Conservation (phyloP, 2,797 vertebrate species). For the Macrochelys suwanniensis region DNA sequence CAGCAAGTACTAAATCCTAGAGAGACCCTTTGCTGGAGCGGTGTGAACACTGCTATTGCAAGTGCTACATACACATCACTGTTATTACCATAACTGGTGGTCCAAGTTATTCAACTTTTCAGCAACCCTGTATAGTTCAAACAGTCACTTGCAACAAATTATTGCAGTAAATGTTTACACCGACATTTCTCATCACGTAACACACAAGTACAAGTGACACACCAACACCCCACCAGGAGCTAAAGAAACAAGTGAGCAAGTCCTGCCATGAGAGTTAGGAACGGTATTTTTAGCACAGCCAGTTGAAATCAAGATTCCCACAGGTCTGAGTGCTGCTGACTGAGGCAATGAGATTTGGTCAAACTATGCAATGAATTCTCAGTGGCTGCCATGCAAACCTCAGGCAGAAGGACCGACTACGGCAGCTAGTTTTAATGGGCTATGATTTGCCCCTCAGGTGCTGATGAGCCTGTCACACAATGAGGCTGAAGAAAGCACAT, state of each 20-base stretch:
- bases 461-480: neutral
- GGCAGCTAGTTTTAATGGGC: neutral
- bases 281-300: accelerated
- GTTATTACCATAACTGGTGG: neutral
- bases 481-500: accelerated
- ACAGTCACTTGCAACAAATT: neutral
- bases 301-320: neutral
- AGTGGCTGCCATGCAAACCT: neutral
- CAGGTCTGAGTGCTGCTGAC: no score
- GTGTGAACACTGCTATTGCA: neutral
- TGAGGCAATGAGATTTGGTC: neutral
- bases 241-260: neutral
- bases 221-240: neutral
- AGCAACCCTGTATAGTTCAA: neutral
- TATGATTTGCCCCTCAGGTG: neutral
- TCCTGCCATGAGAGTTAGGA: accelerated
- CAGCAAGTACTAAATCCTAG: neutral
- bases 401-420: no score
- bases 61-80: neutral
- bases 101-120: neutral
- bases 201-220: neutral
- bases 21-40: accelerated
- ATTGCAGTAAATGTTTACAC: neutral
- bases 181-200: neutral
- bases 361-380: neutral